Evolutionary conservation across 2,888 invertebrate genomes (phyloP).

Genomic region (Tiphia femorata): DNA sequence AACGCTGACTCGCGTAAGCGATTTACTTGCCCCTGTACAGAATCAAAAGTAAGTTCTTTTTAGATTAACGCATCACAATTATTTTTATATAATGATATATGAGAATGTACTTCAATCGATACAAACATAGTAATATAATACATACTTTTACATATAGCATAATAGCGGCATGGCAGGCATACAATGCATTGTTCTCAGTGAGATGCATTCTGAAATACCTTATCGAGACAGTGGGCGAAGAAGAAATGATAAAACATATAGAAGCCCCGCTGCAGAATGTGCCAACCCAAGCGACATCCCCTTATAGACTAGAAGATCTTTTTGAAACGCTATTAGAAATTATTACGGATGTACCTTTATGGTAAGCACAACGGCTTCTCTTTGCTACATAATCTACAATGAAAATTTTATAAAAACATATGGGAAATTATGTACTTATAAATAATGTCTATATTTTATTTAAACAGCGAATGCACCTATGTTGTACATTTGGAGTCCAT

Average conservation of each 20-base stretch:
- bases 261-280: slow-evolving; percentile 72
- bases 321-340: slow-evolving; percentile 83
- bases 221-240: slow-evolving; percentile 91
- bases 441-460: slow-evolving; percentile 15
- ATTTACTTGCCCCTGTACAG: slow-evolving; percentile 86
- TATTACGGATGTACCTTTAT: slow-evolving; percentile 85
- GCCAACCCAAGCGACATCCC: slow-evolving; percentile 56
- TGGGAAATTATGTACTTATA: neutral
- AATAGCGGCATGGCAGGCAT: slow-evolving; percentile 92
- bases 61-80: neutral
- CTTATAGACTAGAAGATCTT: slow-evolving; percentile 75
- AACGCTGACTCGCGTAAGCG: slow-evolving; percentile 85
- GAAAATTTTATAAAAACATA: neutral
- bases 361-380: slow-evolving; percentile 74
- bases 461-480: slow-evolving; percentile 83
- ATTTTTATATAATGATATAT: slow-evolving; percentile 1
- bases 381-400: neutral
- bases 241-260: slow-evolving; percentile 86
- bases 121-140: neutral
- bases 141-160: slow-evolving; percentile 73
- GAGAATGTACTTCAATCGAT: no score
- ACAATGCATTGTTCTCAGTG: slow-evolving; percentile 92
- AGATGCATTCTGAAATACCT: slow-evolving; percentile 88
- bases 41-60: slow-evolving; percentile 83
- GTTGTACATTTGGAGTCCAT: slow-evolving; percentile 89